Evolutionary conservation across 1,140 invertebrate species (phyloP).

Genomic region (Contarinia nasturtii): DNA sequence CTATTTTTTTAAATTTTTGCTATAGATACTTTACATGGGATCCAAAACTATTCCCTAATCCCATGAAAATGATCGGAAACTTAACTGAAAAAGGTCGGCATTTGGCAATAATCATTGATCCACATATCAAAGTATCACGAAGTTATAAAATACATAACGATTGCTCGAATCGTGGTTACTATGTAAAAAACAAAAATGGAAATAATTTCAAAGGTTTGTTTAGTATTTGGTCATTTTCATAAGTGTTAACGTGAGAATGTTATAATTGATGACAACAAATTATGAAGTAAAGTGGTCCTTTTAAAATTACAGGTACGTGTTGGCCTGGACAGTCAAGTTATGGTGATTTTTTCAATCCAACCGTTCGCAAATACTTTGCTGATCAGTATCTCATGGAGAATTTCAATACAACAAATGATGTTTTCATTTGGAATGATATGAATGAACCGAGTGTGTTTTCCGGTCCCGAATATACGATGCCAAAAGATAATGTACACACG

Average conservation of each 20-base stretch:
- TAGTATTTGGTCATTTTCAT: not conserved
- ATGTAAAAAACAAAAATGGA: slow-evolving; percentile 80
- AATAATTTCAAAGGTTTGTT: slow-evolving; percentile 69
- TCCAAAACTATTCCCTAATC: slow-evolving; percentile 67
- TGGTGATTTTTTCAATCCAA: slow-evolving; percentile 83
- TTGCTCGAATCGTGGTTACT: slow-evolving; percentile 57
- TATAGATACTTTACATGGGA: slow-evolving; percentile 93
- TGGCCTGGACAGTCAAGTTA: slow-evolving; percentile 75
- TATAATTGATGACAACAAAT: not conserved
- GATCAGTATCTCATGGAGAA: slow-evolving; percentile 57
- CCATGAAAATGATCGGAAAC: slow-evolving; percentile 80
- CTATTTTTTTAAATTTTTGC: not conserved
- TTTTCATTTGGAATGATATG: slow-evolving; percentile 99
- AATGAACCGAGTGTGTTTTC: slow-evolving; percentile 98
- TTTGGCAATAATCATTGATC: slow-evolving; percentile 92
- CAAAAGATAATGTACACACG: slow-evolving; percentile 57
- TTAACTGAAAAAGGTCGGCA: slow-evolving; percentile 79
- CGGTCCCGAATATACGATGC: slow-evolving; percentile 92
- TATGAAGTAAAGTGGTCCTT: too few species aligned
- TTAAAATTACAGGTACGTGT: slow-evolving; percentile 60
- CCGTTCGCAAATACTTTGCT: slow-evolving; percentile 69
- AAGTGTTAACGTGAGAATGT: too few species aligned
- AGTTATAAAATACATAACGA: slow-evolving; percentile 84
- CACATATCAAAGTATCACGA: slow-evolving; percentile 86
- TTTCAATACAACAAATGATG: slow-evolving; percentile 76